These are phyloP conservation scores for Phoebastria nigripes DNA, from an alignment of 2,797 vertebrate species.

Conservation along the genomic window DNA sequence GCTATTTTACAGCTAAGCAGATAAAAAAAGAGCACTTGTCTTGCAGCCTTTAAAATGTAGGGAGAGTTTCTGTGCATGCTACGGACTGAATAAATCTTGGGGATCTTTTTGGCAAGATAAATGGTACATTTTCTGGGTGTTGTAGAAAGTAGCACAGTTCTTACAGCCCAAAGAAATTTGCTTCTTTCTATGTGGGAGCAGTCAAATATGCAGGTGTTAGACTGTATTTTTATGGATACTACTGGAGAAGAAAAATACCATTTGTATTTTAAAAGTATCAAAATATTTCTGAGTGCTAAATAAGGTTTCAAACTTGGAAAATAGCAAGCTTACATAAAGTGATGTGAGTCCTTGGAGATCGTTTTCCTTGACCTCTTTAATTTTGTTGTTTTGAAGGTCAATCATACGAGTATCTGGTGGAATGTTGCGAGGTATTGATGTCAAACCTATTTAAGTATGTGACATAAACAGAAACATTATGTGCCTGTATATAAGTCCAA, in stretches of 20 bases:
- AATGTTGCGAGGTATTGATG: constrained; percentile 88
- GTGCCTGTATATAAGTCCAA: background rate
- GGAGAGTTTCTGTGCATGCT: background rate
- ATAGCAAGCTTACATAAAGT: constrained; percentile 86
- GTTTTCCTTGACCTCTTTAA: constrained; percentile 92
- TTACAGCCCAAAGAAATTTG: background rate
- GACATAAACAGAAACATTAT: constrained; percentile 21
- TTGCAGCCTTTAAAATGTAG: background rate
- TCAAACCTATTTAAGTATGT: constrained; percentile 78
- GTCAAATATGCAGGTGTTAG: background rate
- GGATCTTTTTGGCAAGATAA: background rate
- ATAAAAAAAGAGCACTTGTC: background rate
- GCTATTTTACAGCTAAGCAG: background rate
- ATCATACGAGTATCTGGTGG: constrained; percentile 88
- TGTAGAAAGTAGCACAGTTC: background rate
- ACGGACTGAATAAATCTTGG: background rate
- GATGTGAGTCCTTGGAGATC: constrained; percentile 90
- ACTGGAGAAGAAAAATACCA: background rate
- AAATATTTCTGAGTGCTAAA: background rate
- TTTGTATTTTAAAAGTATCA: background rate
- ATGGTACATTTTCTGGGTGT: background rate
- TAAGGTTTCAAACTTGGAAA: background rate
- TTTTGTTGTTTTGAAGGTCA: constrained; percentile 97
- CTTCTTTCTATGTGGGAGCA: background rate
- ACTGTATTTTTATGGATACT: background rate